Evolutionary conservation across 2,888 invertebrate genomes (phyloP).

Genomic region (Carterocephalus palaemon): DNA sequence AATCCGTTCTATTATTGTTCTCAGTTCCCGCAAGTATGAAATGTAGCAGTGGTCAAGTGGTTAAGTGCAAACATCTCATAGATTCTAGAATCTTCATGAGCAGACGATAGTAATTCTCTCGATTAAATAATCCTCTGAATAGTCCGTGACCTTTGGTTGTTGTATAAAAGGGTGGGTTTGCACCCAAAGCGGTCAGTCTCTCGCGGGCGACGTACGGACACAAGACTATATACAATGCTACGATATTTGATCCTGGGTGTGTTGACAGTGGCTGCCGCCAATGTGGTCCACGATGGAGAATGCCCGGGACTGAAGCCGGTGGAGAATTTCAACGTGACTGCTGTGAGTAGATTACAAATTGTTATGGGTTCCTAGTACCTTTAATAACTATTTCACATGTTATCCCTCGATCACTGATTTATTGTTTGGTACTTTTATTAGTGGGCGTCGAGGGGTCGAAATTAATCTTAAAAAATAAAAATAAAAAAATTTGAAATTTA

Average conservation of each 20-base stretch:
- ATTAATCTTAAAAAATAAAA: no score
- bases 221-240: conserved; percentile 43
- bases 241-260: conserved; percentile 44
- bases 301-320: conserved; percentile 60
- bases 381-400: no score
- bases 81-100: conserved; percentile 19
- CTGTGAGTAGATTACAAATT: no score
- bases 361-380: no score
- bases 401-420: no score
- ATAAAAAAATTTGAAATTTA: no score
- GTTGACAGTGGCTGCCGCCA: conserved; percentile 50
- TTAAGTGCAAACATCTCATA: no score
- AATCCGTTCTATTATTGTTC: no score
- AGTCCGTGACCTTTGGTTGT: conserved; percentile 54
- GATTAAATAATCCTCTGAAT: conserved; percentile 52
- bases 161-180: conserved; percentile 51
- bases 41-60: no score
- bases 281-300: conserved; percentile 50
- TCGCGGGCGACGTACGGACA: not conserved
- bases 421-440: no score
- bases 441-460: no score
- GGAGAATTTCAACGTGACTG: conserved; percentile 56
- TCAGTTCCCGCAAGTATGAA: no score
- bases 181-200: conserved; percentile 39
- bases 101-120: conserved; percentile 36